A percentile compares a stretch with the other conserved stretches of the same genome.
Evolutionary conservation across 64 coral and sea anemone genomes (phyloP).

Genomic region (Pachyseris speciosa): DNA sequence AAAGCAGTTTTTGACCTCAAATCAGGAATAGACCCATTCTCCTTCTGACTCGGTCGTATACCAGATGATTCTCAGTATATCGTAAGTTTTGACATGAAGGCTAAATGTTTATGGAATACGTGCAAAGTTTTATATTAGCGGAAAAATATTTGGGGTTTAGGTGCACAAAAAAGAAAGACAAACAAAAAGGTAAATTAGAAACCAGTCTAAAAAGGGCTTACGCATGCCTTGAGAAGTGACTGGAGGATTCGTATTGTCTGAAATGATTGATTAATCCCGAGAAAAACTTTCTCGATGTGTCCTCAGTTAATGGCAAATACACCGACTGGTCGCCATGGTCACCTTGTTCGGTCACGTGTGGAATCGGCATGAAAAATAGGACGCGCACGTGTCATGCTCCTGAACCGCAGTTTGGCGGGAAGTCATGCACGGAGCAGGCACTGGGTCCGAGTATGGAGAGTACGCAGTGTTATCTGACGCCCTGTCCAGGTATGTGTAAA

Average conservation of each 20-base stretch:
- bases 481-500: constrained; percentile 80
- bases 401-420: constrained; percentile 90
- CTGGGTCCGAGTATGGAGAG: constrained; percentile 79
- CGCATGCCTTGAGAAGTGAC: too few relatives aligned
- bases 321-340: constrained; percentile 88
- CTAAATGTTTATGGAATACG: too few relatives aligned
- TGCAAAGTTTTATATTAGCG: too few relatives aligned
- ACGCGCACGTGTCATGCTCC: constrained; percentile 82
- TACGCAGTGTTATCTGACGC: constrained; percentile 83
- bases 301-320: constrained; percentile 90
- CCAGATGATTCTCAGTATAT: too few relatives aligned
- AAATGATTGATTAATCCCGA: not conserved
- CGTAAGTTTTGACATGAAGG: too few relatives aligned
- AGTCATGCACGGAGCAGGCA: constrained; percentile 92
- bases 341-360: constrained; percentile 92
- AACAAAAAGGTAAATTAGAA: too few relatives aligned
- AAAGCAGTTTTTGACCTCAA: too few relatives aligned
- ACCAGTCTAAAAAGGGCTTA: too few relatives aligned
- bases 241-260: not conserved
- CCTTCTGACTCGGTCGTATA: too few relatives aligned
- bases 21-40: too few relatives aligned
- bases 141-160: too few relatives aligned
- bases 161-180: too few relatives aligned
- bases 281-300: not conserved
- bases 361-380: constrained; percentile 88